Percentiles rank a stretch among this genome's conserved stretches.
Evolutionary conservation across 2,113 vertebrate genomes (phyloP).

Genomic region (Psettodes erumei): DNA sequence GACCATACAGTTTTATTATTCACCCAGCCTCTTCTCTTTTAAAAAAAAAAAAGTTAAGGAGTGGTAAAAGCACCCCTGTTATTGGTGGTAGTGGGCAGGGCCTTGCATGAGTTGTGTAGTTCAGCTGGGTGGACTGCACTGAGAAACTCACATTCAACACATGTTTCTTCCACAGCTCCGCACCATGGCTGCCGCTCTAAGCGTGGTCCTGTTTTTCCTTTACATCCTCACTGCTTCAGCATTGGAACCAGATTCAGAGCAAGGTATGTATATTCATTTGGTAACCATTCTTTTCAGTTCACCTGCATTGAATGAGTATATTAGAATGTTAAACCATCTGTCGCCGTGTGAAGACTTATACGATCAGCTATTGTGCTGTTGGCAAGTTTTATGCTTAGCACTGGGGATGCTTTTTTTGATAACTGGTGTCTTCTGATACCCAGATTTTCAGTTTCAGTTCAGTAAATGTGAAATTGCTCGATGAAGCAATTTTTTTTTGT

Average conservation of each 20-base stretch:
- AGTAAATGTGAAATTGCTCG: not conserved
- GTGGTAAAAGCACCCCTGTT: not conserved
- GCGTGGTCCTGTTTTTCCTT: conserved; percentile 37
- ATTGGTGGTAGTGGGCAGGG: conserved; percentile 57
- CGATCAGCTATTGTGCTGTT: not conserved
- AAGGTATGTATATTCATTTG: conserved; percentile 47
- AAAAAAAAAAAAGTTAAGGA: not conserved
- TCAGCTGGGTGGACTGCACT: conserved; percentile 28
- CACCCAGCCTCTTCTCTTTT: not conserved
- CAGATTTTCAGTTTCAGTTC: not conserved
- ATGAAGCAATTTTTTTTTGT: not conserved
- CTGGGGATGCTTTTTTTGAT: not conserved
- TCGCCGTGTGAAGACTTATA: not conserved
- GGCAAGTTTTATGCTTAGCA: not conserved
- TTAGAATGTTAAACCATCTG: not conserved
- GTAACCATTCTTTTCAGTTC: not conserved
- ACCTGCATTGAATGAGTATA: not conserved
- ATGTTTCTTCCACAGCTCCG: conserved; percentile 55
- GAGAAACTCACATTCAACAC: conserved; percentile 46
- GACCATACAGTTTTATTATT: not conserved
- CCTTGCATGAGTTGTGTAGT: conserved; percentile 1
- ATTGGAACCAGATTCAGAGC: conserved; percentile 23
- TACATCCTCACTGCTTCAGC: conserved; percentile 14
- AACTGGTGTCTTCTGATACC: not conserved
- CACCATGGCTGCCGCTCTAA: conserved; percentile 54